Evolutionary conservation across 2,113 vertebrate species (phyloP).

Genomic region (Monopterus albus): DNA sequence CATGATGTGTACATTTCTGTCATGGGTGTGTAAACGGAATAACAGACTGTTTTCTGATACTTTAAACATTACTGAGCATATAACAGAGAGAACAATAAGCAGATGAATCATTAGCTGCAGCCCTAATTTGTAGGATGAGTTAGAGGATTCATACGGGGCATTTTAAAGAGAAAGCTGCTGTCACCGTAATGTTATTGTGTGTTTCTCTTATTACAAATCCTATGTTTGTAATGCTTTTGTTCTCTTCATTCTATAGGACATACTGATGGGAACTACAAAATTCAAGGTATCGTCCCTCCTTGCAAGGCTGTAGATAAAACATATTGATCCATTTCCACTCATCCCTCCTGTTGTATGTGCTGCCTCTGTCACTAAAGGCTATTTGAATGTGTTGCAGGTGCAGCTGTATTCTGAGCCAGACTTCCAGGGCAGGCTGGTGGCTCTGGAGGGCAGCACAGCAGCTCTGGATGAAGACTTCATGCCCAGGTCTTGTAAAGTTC

Average conservation of each 20-base stretch:
- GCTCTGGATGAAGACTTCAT: conserved; percentile 86
- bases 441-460: conserved; percentile 82
- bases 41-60: no score
- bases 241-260: conserved; percentile 76
- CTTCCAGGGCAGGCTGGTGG: conserved; percentile 86
- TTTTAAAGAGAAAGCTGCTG: neutral
- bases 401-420: conserved; percentile 91
- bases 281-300: conserved; percentile 72
- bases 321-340: no score
- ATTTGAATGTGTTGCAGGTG: conserved; percentile 81
- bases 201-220: neutral
- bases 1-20: no score
- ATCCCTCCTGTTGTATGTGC: neutral
- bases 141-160: neutral
- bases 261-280: conserved; percentile 48
- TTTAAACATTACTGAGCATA: no score
- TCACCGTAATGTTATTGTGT: neutral
- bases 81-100: no score
- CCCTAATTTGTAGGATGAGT: neutral
- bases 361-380: neutral
- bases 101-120: neutral
- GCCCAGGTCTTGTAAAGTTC: conserved; percentile 89
- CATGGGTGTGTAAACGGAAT: no score
- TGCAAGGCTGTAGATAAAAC: neutral
- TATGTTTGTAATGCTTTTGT: neutral